phyloP scores from a whole-genome alignment of 2,797 vertebrate genomes.

The Masticophis lateralis region DNA sequence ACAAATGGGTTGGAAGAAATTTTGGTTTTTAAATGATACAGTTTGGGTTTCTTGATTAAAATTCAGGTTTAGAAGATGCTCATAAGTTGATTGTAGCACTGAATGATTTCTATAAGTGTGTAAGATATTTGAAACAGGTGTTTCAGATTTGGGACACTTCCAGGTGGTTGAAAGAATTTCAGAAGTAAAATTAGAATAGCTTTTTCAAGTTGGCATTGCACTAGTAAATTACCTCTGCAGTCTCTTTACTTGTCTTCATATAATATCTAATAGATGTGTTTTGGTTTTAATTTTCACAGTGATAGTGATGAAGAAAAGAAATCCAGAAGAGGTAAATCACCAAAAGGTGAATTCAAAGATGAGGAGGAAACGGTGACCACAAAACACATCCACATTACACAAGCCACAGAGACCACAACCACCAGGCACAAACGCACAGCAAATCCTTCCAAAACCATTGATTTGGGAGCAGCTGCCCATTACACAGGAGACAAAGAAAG shows the following conservation, averaged over 20 bases:
- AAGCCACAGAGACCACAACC: slow-evolving; percentile 92
- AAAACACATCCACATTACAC: slow-evolving; percentile 90
- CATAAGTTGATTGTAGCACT: neutral
- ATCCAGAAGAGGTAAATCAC: slow-evolving; percentile 81
- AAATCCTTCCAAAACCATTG: slow-evolving; percentile 90
- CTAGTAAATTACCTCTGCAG: neutral
- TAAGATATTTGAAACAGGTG: neutral
- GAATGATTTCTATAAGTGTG: neutral
- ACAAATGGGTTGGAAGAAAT: neutral
- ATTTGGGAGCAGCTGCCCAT: slow-evolving; percentile 91
- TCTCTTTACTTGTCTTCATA: neutral
- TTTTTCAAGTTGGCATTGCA: neutral
- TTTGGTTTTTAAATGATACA: neutral
- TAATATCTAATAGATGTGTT: slow-evolving; percentile 23
- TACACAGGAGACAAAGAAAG: slow-evolving; percentile 87
- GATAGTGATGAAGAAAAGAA: slow-evolving; percentile 86
- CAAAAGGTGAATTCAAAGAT: slow-evolving; percentile 90
- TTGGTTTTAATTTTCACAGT: slow-evolving; percentile 72
- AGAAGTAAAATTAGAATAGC: neutral
- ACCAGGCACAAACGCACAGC: slow-evolving; percentile 88
- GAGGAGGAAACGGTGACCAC: slow-evolving; percentile 94
- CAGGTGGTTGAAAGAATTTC: neutral
- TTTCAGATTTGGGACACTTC: neutral
- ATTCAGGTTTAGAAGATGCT: neutral
- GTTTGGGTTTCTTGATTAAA: neutral